phyloP scores from a whole-genome alignment of 2,888 invertebrate species.

The Choreutis nemorana region DNA sequence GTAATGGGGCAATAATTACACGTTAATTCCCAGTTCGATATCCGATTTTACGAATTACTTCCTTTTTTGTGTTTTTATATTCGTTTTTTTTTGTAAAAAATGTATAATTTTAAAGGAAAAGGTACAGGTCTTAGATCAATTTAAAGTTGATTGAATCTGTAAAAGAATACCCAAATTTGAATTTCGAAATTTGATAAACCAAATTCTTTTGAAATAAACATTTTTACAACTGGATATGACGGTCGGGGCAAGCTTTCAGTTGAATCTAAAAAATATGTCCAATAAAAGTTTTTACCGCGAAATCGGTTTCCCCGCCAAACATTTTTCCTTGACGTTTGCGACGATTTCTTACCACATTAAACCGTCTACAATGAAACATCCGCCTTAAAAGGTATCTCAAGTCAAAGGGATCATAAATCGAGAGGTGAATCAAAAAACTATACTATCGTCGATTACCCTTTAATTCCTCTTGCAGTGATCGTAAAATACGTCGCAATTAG shows the following conservation, averaged over 20 bases:
- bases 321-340: conserved; percentile 17
- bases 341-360: conserved; percentile 25
- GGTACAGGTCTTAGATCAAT: not conserved
- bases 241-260: no score
- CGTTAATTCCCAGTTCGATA: conserved; percentile 17
- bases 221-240: no score
- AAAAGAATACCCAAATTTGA: conserved; percentile 16
- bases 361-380: conserved; percentile 25
- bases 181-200: conserved; percentile 17
- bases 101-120: not conserved
- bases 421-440: conserved; percentile 36
- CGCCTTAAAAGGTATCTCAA: conserved; percentile 37
- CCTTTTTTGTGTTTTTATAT: no score
- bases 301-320: conserved; percentile 1
- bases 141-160: not conserved
- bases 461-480: conserved; percentile 40
- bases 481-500: conserved; percentile 60
- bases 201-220: not conserved
- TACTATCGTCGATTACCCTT: conserved; percentile 43
- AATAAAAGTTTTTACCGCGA: not conserved
- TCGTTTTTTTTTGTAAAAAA: not conserved
- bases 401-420: conserved; percentile 43
- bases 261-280: conserved; percentile 17
- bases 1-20: conserved; percentile 35
- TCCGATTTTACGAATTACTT: not conserved